Percentiles rank a stretch among this genome's conserved stretches.
These are phyloP conservation scores for Mobula hypostoma DNA, from an alignment of 2,113 vertebrate species.

Conservation along the genomic window DNA sequence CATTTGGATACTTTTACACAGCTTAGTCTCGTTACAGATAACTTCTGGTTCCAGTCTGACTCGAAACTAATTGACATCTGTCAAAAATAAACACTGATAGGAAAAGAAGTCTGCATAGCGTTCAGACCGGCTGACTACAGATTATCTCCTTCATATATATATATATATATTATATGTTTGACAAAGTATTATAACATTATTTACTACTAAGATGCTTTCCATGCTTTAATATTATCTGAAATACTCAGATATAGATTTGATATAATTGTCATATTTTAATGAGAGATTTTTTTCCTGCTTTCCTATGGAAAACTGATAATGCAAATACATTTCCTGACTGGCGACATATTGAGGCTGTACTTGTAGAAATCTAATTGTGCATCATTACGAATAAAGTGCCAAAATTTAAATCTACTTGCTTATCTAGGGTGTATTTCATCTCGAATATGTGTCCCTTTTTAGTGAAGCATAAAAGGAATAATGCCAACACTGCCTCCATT, in stretches of 20 bases:
- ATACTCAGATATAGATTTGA: neutral
- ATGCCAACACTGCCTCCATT: neutral
- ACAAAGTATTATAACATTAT: neutral
- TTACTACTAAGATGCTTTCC: neutral
- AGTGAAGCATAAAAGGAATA: neutral
- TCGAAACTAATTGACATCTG: constrained; percentile 8
- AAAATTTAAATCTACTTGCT: constrained; percentile 12
- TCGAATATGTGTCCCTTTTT: neutral
- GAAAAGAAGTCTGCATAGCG: neutral
- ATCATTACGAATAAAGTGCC: neutral
- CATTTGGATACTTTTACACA: neutral
- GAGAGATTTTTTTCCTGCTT: neutral
- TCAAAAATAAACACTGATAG: constrained; percentile 29
- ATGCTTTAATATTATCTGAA: neutral
- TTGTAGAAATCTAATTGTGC: neutral
- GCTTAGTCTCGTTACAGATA: constrained; percentile 18
- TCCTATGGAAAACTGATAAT: neutral
- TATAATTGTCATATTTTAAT: neutral
- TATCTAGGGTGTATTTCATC: neutral
- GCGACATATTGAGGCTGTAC: neutral
- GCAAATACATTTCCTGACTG: neutral
- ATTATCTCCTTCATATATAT: neutral
- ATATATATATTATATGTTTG: neutral
- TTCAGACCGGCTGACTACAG: constrained; percentile 22
- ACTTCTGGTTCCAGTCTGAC: constrained; percentile 10